Evolutionary conservation across 2,113 vertebrate species (phyloP).

Genomic region (Epinephelus lanceolatus): DNA sequence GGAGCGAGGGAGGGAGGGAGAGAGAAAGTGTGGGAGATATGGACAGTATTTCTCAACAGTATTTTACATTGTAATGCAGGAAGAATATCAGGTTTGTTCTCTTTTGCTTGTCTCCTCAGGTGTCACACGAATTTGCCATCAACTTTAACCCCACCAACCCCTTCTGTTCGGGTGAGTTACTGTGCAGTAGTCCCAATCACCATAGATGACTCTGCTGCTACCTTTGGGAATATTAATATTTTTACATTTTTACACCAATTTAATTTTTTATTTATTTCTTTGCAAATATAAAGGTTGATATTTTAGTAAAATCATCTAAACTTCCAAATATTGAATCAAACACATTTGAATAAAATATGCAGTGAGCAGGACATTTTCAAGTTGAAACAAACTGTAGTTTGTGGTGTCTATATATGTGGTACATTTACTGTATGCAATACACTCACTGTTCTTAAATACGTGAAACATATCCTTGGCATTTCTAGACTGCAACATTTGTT

Average conservation of each 20-base stretch:
- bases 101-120: conserved; percentile 83
- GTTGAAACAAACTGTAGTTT: neutral
- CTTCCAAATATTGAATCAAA: too few relatives aligned
- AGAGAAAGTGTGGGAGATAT: conserved; percentile 55
- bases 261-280: neutral
- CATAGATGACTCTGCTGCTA: neutral
- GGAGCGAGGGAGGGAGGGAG: conserved; percentile 36
- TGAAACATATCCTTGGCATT: neutral
- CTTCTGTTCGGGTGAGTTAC: conserved; percentile 93
- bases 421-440: too few relatives aligned
- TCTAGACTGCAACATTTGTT: neutral
- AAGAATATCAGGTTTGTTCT: neutral
- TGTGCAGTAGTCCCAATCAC: neutral
- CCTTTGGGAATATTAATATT: neutral
- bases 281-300: neutral
- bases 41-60: conserved; percentile 49
- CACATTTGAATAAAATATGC: neutral
- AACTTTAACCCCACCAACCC: conserved; percentile 99
- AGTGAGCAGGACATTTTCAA: neutral
- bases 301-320: neutral
- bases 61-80: conserved; percentile 27
- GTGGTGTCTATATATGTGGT: too few relatives aligned
- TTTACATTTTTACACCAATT: neutral
- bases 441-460: neutral
- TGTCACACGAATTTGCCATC: conserved; percentile 99